Conservation (phyloP, 1,140 invertebrate species). For the Calephelis nemesis region DNA sequence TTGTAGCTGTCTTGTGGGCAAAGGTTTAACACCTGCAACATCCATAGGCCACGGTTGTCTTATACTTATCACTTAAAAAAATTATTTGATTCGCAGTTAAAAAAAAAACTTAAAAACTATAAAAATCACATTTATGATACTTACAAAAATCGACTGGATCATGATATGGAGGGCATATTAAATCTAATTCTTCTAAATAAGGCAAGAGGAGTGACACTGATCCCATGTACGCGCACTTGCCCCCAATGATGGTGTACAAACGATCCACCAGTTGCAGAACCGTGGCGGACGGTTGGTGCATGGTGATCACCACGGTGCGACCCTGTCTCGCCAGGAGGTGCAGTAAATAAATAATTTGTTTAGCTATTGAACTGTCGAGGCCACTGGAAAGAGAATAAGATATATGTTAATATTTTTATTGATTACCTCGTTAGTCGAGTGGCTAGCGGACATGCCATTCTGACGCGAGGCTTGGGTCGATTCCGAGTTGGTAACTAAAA, state of each 20-base stretch:
- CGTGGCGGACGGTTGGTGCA: slow-evolving; percentile 94
- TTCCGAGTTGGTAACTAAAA: too few relatives aligned
- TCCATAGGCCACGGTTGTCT: too few relatives aligned
- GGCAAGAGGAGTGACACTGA: slow-evolving; percentile 86
- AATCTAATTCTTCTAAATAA: slow-evolving; percentile 85
- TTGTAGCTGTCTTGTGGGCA: too few relatives aligned
- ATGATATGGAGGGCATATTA: slow-evolving; percentile 92
- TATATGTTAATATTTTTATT: not conserved
- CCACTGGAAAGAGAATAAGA: slow-evolving; percentile 84
- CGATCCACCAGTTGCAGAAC: slow-evolving; percentile 95
- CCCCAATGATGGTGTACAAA: slow-evolving; percentile 89
- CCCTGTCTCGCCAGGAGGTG: slow-evolving; percentile 92
- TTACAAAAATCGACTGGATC: slow-evolving; percentile 95
- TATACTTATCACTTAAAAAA: too few relatives aligned
- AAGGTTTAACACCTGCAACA: too few relatives aligned
- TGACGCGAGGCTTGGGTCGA: too few relatives aligned
- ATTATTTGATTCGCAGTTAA: too few relatives aligned
- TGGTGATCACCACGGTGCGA: slow-evolving; percentile 94
- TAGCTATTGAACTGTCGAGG: slow-evolving; percentile 94
- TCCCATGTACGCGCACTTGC: slow-evolving; percentile 91
- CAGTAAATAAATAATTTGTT: slow-evolving; percentile 90
- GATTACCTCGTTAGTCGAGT: too few relatives aligned
- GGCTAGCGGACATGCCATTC: too few relatives aligned
- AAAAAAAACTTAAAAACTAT: too few relatives aligned
- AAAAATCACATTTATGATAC: slow-evolving; percentile 37